Base-by-base conservation (phyloP, 2,797 vertebrate species). In the Thunnus albacares region DNA sequence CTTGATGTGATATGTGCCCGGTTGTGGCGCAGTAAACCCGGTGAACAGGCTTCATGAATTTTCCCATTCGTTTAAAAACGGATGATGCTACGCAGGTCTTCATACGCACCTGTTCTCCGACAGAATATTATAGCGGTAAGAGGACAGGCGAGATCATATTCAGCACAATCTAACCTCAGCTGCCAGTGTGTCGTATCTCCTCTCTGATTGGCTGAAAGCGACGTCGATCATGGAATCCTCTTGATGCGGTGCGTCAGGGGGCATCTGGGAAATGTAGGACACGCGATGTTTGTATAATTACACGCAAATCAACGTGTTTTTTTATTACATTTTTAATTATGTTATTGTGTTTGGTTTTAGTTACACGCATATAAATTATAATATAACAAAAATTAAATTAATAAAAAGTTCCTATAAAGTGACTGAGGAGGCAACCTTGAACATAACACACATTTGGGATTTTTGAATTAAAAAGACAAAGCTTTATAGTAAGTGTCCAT, bases 171-270 rank as follows among this genome's bases (percentile, higher is more conserved):
- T 92, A 93, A 93, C 93, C 61, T 92, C 85, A 41, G 86, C 75
- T 75, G 84, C 75, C n/a, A 61, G 5, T 5, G 84, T 60, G 61
- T 15, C 33, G 49, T 3, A 63, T 26, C 87, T 78, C n/a, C 20
- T 67, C 89, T 91, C 87, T 88, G 93, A 94, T 95, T 95, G 95
- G 95, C 82, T 86, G 77, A 78, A 45, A 75, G 79, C 33, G 20
- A 83, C 91, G 94, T 90, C 95, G 20, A 80, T 95, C 93, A 90
- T 0, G n/a, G 57, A 38, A 73, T 70, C 82, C 70, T 64, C 74
- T 28, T 22, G 73, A 67, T 82, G 84, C 11, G 68, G 59, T 75
- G 88, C 64, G 52, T 83, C 66, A 57, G 14, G 67, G 77, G 77
- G 74, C 49, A 74, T 57, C 81, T 89, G 87, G 90, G 87, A 79